Conservation (phyloP, 2,113 vertebrate genomes). For the Pygathrix nemaeus region DNA sequence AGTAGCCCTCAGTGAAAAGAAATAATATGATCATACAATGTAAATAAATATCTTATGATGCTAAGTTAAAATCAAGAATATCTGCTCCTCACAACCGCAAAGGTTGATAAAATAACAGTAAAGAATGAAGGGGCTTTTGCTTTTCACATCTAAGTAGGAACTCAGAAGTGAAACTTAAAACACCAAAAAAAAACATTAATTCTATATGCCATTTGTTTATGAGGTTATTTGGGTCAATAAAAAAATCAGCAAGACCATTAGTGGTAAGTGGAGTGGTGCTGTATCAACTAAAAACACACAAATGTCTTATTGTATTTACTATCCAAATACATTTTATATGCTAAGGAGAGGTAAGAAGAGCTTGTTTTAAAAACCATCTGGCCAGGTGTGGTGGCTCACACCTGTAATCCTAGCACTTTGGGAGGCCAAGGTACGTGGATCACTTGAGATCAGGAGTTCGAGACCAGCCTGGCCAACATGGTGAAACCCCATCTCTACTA, state of each 20-base stretch:
- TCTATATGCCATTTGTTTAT: slow-evolving; percentile 11
- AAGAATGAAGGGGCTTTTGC: background rate
- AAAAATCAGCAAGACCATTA: slow-evolving; percentile 41
- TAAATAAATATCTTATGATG: background rate
- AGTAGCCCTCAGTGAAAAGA: background rate
- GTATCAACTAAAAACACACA: slow-evolving; percentile 33
- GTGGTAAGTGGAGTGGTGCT: slow-evolving; percentile 8
- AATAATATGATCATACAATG: background rate
- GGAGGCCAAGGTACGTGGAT: too few relatives aligned
- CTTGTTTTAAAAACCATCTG: slow-evolving; percentile 1
- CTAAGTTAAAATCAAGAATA: slow-evolving; percentile 44
- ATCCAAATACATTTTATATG: slow-evolving; percentile 19
- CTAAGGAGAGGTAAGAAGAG: slow-evolving; percentile 24
- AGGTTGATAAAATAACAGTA: background rate
- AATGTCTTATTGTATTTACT: slow-evolving; percentile 32
- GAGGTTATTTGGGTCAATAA: background rate
- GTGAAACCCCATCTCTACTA: too few relatives aligned
- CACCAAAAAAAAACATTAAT: background rate
- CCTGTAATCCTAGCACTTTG: too few relatives aligned
- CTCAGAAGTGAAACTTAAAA: slow-evolving; percentile 14
- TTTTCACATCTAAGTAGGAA: slow-evolving; percentile 24
- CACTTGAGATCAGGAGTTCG: too few relatives aligned
- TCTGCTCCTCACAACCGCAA: background rate
- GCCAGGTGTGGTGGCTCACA: too few relatives aligned
- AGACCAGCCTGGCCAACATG: too few relatives aligned